A percentile compares a stretch with the other conserved stretches of the same genome.
These are phyloP conservation scores for Lepisosteus oculatus DNA, from an alignment of 2,113 vertebrate species.

Conservation along the genomic window DNA sequence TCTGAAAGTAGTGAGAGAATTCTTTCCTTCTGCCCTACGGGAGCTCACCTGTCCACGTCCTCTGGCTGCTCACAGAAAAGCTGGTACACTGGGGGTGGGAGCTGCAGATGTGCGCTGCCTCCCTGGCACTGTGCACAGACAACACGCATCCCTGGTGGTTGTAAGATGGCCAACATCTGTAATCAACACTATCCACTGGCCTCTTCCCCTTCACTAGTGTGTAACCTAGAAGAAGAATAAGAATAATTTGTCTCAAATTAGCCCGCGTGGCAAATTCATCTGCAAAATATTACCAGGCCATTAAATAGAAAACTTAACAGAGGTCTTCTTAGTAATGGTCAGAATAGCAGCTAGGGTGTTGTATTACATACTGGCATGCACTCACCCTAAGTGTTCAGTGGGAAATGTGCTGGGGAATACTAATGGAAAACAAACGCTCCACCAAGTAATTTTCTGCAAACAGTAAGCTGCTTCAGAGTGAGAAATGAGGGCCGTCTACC, in stretches of 20 bases:
- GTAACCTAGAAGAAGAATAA: conserved; percentile 65
- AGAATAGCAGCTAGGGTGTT: conserved; percentile 41
- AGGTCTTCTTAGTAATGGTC: conserved; percentile 45
- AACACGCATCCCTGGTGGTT: conserved; percentile 78
- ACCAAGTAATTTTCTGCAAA: conserved; percentile 25
- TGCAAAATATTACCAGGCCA: conserved; percentile 57
- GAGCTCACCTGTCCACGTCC: conserved; percentile 79
- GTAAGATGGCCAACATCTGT: conserved; percentile 87
- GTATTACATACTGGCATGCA: conserved; percentile 46
- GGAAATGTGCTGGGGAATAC: conserved; percentile 17
- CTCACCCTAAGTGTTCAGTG: conserved; percentile 37
- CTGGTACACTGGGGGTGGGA: conserved; percentile 71
- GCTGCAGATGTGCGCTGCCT: conserved; percentile 75
- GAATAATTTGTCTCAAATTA: conserved; percentile 5
- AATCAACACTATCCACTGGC: conserved; percentile 60
- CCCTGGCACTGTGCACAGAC: conserved; percentile 68
- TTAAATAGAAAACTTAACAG: conserved; percentile 46
- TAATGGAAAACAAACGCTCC: conserved; percentile 33
- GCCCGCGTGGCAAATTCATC: conserved; percentile 50
- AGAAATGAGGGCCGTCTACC: conserved; percentile 38
- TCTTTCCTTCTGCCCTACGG: background rate
- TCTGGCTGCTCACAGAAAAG: conserved; percentile 69
- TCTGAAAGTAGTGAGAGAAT: too few species aligned
- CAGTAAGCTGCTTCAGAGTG: conserved; percentile 35
- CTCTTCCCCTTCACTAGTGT: conserved; percentile 64